These are phyloP conservation scores for Ariopsis seemanni DNA, from an alignment of 2,113 vertebrate genomes.

Conservation along the genomic window DNA sequence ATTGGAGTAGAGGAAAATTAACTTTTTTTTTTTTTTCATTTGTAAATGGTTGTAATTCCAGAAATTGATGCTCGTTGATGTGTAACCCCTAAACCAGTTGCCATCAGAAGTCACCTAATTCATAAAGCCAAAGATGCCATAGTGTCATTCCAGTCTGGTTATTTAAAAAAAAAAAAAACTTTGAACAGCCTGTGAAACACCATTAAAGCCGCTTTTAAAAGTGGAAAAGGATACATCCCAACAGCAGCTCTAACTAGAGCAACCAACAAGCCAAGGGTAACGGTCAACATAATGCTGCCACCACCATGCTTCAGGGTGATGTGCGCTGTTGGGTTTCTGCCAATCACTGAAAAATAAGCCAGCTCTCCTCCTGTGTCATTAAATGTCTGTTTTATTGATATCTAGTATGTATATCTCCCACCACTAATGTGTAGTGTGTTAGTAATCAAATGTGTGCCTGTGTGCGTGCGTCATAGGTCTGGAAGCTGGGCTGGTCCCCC, in stretches of 20 bases:
- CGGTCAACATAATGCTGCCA: background rate
- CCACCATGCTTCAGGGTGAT: background rate
- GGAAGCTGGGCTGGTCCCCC: slow-evolving; percentile 97
- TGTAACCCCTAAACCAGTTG: background rate
- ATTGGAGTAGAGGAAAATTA: background rate
- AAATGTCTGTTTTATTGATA: too few relatives aligned
- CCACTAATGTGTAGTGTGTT: background rate
- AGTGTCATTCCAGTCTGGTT: background rate
- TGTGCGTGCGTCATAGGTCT: slow-evolving; percentile 76
- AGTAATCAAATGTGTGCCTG: background rate
- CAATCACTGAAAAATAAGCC: background rate
- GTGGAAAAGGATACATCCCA: background rate
- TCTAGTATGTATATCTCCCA: background rate
- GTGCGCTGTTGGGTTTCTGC: background rate
- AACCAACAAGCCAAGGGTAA: background rate
- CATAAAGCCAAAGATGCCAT: background rate
- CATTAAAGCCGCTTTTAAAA: background rate
- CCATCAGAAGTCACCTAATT: background rate
- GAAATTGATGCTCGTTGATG: background rate
- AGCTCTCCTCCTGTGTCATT: background rate
- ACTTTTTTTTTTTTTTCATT: too few relatives aligned
- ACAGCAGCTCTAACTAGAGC: background rate
- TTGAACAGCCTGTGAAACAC: background rate
- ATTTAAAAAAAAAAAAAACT: background rate
- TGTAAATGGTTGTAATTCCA: background rate